Base-by-base conservation (phyloP, 2,888 invertebrate species). In the Epinotia ramella region DNA sequence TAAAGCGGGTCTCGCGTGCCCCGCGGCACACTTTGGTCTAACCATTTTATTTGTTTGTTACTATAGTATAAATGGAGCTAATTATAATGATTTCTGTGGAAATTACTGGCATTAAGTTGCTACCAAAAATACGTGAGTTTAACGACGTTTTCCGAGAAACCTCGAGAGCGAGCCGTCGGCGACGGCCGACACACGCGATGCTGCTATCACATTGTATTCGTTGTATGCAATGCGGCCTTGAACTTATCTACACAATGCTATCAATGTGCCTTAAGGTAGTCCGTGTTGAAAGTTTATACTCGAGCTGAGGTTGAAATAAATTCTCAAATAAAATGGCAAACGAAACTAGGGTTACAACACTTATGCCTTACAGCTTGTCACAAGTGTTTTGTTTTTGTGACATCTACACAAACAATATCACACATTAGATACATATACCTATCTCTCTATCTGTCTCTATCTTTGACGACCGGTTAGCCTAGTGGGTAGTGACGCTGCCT, bases 71-170 rank as follows among this genome's bases (percentile, higher is more conserved):
- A 94, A 94, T 90, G 90, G 88, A 87, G 86, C 90, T 94, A 91
- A 94, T 94, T 94, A 94, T 94, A 89, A 94, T 94, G 93, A 94
- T 94, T 94, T 93, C 91, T 87, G 86, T 89, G 87, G 84, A 91
- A 93, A 94, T 94, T 91, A 94, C 93, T 91, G 91, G 93, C 91
- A 94, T 94, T 94, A 94, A 90, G 89, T 88, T 91, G 94, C 94
- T 94, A 94, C 94, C 94, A 94, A 94, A 94, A 91, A 93, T 94
- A 94, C 92, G 91, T 92, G 91, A 92, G 90, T 92, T 93, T 93
- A 94, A 94, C 94, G 93, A 94, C 86, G 91, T 91, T 89, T 94
- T 94, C 94, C 91, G 84, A 90, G 94, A 94, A 94, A 84, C 88
- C 88, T 88, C 89, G 88, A 89, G 87, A 70, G 86, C 82, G 83